A percentile compares a stretch with the other conserved stretches of the same genome.
phyloP scores from a whole-genome alignment of 2,888 invertebrate genomes.

The Tipula unca region DNA sequence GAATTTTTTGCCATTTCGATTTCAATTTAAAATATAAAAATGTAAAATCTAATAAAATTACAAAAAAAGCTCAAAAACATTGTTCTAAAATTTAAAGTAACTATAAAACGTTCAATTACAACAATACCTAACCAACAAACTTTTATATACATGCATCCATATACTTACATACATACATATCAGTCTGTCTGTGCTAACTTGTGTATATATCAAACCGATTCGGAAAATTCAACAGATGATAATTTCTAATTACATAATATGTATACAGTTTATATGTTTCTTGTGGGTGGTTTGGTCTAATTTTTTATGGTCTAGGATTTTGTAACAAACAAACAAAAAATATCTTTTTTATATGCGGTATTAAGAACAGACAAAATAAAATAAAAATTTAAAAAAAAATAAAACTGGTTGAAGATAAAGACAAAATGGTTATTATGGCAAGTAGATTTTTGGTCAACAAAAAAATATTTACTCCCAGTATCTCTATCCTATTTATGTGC shows the following conservation, averaged over 20 bases:
- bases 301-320: background rate
- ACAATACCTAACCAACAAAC: background rate
- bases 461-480: background rate
- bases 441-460: background rate
- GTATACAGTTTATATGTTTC: background rate
- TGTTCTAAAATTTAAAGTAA: background rate
- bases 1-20: background rate
- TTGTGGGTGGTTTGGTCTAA: background rate
- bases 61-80: background rate
- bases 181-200: background rate
- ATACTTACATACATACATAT: background rate
- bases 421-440: background rate
- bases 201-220: background rate
- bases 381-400: background rate
- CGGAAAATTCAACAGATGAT: background rate
- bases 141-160: background rate
- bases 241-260: slow-evolving; percentile 8
- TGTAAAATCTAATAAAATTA: background rate
- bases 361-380: background rate
- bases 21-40: background rate
- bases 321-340: background rate
- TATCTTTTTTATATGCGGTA: background rate
- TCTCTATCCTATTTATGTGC: background rate
- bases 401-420: background rate
- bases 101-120: background rate